These are phyloP conservation scores for Trialeurodes vaporariorum DNA, from an alignment of 1,140 invertebrate species.

Conservation along the genomic window DNA sequence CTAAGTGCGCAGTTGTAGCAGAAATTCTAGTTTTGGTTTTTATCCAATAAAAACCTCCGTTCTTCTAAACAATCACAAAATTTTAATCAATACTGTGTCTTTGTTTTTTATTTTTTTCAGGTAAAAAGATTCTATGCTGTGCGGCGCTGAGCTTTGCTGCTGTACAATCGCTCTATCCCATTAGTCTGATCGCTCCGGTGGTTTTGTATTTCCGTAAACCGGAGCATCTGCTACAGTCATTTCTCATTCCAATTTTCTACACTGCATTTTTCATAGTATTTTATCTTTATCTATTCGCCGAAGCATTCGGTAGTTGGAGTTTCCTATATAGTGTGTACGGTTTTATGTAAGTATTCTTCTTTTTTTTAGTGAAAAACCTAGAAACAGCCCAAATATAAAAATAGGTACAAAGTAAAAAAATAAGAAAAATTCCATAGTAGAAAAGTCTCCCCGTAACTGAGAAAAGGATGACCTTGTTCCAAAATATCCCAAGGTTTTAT, in stretches of 20 bases:
- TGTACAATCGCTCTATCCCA: constrained; percentile 76
- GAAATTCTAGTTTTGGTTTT: too few species aligned
- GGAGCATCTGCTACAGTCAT: constrained; percentile 21
- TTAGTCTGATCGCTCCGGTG: constrained; percentile 69
- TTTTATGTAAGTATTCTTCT: constrained; percentile 55
- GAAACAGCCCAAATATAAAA: too few species aligned
- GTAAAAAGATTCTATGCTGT: constrained; percentile 40
- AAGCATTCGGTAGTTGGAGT: constrained; percentile 42
- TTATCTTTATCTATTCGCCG: constrained; percentile 15
- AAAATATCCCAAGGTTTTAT: too few species aligned
- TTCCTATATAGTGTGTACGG: constrained; percentile 70
- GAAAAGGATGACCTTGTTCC: too few species aligned
- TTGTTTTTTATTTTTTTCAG: constrained; percentile 31
- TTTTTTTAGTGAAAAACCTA: too few species aligned
- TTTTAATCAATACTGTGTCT: too few species aligned
- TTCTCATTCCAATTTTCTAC: constrained; percentile 33
- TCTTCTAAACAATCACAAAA: too few species aligned
- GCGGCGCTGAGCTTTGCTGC: constrained; percentile 60
- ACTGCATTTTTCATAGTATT: constrained; percentile 5
- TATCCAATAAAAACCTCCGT: too few species aligned
- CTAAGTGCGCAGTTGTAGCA: too few species aligned
- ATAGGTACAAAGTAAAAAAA: too few species aligned
- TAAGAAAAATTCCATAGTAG: too few species aligned
- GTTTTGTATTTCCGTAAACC: constrained; percentile 19
- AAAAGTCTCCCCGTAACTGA: too few species aligned